These are phyloP conservation scores for Spodoptera litura DNA, from an alignment of 1,140 invertebrate genomes.

Conservation along the genomic window DNA sequence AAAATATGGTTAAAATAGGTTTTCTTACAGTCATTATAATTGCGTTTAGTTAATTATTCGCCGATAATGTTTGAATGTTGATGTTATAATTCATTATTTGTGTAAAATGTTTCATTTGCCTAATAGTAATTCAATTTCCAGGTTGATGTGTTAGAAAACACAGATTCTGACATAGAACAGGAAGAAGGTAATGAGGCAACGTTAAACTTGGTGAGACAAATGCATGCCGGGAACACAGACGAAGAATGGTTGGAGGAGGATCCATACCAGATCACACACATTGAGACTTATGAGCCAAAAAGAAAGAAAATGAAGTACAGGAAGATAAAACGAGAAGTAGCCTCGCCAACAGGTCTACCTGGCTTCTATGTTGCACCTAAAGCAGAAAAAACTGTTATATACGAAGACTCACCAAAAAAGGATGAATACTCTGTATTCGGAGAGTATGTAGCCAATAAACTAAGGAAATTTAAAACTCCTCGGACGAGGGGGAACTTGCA, in stretches of 20 bases:
- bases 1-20: too few relatives aligned
- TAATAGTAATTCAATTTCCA: constrained; percentile 55
- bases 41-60: background rate
- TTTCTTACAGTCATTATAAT: too few relatives aligned
- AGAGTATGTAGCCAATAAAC: constrained; percentile 78
- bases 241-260: constrained; percentile 82
- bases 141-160: constrained; percentile 74
- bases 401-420: constrained; percentile 55
- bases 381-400: constrained; percentile 59
- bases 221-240: constrained; percentile 67
- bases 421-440: constrained; percentile 79
- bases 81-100: background rate
- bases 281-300: constrained; percentile 70
- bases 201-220: constrained; percentile 70
- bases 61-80: background rate
- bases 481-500: constrained; percentile 76
- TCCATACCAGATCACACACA: constrained; percentile 61
- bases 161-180: constrained; percentile 66
- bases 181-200: constrained; percentile 65
- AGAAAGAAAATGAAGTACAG: constrained; percentile 68
- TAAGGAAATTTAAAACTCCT: constrained; percentile 73
- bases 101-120: background rate
- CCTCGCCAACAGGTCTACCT: constrained; percentile 56
- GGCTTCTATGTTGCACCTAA: constrained; percentile 59
- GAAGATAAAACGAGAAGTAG: constrained; percentile 73